A percentile compares a stretch with the other conserved stretches of the same genome.
These are phyloP conservation scores for Gastrophysa polygoni DNA, from an alignment of 2,888 invertebrate species.

Conservation along the genomic window DNA sequence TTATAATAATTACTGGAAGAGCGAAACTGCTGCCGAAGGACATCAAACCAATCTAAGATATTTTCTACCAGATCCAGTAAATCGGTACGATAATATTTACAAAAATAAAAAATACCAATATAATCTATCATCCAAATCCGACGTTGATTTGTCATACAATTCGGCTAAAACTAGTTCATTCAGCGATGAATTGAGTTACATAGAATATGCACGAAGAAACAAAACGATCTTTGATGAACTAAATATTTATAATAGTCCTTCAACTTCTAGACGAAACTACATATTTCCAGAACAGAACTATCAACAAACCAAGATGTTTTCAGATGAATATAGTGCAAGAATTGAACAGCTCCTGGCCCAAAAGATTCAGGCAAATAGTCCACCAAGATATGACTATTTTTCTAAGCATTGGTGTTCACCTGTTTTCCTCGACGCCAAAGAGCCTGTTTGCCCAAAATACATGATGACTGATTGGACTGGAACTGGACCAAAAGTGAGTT, in stretches of 20 bases:
- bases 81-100: neutral
- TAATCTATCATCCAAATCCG: conserved; percentile 18
- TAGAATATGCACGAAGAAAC: neutral
- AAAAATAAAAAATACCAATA: neutral
- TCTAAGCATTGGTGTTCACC: neutral
- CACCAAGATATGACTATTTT: neutral
- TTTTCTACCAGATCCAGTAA: neutral
- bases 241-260: neutral
- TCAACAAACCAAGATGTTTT: neutral
- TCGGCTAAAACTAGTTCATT: neutral
- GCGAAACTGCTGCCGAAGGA: neutral
- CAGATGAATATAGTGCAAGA: neutral
- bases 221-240: neutral
- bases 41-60: neutral
- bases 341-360: neutral
- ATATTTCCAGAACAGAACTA: neutral
- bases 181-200: neutral
- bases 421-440: neutral
- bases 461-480: neutral
- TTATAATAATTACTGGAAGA: neutral
- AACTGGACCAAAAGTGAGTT: neutral
- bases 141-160: conserved; percentile 23
- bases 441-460: neutral
- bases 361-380: neutral
- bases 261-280: neutral